phyloP scores from a whole-genome alignment of 2,113 vertebrate species.

The Anser cygnoides region DNA sequence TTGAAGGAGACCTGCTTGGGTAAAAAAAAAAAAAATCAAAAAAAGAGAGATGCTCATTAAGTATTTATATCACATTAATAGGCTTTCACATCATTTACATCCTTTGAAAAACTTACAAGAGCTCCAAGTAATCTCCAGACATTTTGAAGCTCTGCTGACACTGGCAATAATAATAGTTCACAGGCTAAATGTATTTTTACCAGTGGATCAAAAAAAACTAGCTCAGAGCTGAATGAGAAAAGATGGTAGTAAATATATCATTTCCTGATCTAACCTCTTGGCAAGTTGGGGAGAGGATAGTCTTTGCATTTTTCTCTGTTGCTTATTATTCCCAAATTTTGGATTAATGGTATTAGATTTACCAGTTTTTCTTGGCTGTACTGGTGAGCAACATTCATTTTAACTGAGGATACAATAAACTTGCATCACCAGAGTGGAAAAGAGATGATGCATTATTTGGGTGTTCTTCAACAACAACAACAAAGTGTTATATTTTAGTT shows the following conservation, averaged over 20 bases:
- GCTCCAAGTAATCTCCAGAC: background rate
- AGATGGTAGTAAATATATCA: background rate
- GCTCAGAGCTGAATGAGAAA: background rate
- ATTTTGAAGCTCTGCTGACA: background rate
- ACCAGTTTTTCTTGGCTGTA: background rate
- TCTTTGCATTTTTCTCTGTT: background rate
- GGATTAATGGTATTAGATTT: background rate
- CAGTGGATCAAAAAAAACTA: background rate
- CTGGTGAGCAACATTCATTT: background rate
- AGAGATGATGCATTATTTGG: background rate
- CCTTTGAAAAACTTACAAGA: background rate
- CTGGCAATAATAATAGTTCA: background rate
- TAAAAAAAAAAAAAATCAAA: background rate
- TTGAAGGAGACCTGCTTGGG: slow-evolving; percentile 45
- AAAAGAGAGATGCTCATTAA: background rate
- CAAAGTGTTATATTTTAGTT: background rate
- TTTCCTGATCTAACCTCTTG: background rate
- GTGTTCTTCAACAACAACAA: background rate
- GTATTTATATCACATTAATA: slow-evolving; percentile 39
- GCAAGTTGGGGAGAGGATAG: background rate
- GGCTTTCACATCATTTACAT: background rate
- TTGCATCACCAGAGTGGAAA: background rate
- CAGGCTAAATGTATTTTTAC: background rate
- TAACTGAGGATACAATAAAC: background rate
- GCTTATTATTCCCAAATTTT: background rate